Percentiles rank a stretch among this genome's conserved stretches.
These are phyloP conservation scores for Aphelocoma coerulescens DNA, from an alignment of 2,113 vertebrate genomes.

Conservation along the genomic window DNA sequence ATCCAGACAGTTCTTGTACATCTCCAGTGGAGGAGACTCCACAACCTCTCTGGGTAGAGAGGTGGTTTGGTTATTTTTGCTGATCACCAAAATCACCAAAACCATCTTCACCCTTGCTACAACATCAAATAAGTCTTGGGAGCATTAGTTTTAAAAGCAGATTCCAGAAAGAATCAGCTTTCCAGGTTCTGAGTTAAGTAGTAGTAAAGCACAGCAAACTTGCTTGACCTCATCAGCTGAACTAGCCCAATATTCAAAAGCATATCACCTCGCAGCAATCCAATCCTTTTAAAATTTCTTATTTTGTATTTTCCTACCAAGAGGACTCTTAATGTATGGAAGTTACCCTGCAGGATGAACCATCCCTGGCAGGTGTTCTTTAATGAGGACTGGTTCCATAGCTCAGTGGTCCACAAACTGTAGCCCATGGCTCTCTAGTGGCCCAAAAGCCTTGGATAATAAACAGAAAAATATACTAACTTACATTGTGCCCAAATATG, in stretches of 20 bases:
- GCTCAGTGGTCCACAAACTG: neutral
- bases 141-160: neutral
- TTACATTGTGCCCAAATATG: neutral
- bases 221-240: neutral
- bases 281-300: neutral
- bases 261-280: neutral
- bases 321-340: neutral
- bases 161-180: neutral
- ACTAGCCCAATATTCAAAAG: neutral
- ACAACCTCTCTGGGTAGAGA: neutral
- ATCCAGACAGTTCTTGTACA: neutral
- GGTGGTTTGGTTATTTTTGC: neutral
- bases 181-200: neutral
- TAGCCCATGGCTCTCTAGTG: neutral
- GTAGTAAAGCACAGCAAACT: neutral
- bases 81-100: neutral
- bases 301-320: neutral
- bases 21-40: neutral
- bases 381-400: conserved; percentile 6
- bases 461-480: neutral
- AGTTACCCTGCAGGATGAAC: neutral
- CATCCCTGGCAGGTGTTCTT: conserved; percentile 3
- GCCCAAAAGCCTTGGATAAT: neutral
- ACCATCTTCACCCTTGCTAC: neutral
- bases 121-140: neutral